A percentile compares a stretch with the other conserved stretches of the same genome.
Evolutionary conservation across 2,888 invertebrate genomes (phyloP).

Genomic region (Neoascia interrupta): DNA sequence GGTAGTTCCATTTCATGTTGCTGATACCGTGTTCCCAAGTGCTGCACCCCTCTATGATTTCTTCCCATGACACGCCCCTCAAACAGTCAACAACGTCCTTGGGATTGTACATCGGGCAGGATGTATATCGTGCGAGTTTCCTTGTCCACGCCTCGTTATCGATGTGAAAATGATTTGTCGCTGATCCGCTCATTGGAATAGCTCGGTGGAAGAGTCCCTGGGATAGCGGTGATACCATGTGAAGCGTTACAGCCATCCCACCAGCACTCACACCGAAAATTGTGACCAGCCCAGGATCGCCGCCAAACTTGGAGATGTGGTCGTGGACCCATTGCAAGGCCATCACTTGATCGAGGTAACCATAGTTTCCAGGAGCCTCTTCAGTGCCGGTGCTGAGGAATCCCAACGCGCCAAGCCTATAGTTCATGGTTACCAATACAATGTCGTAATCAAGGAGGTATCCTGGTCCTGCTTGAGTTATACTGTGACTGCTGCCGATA

Average conservation of each 20-base stretch:
- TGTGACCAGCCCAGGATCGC: slow-evolving; percentile 83
- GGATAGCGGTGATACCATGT: slow-evolving; percentile 83
- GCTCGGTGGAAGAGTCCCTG: slow-evolving; percentile 85
- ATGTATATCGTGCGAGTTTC: slow-evolving; percentile 82
- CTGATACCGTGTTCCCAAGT: slow-evolving; percentile 73
- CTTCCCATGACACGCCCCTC: slow-evolving; percentile 71
- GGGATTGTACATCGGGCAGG: slow-evolving; percentile 82
- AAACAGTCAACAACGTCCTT: slow-evolving; percentile 82
- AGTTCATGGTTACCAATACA: slow-evolving; percentile 76
- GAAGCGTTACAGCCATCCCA: slow-evolving; percentile 80
- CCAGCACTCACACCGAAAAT: slow-evolving; percentile 83
- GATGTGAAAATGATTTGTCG: slow-evolving; percentile 80
- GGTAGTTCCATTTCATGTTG: slow-evolving; percentile 77
- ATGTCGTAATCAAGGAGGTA: slow-evolving; percentile 76
- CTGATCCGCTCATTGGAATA: slow-evolving; percentile 84
- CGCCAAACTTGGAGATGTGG: slow-evolving; percentile 84
- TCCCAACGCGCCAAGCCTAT: slow-evolving; percentile 79
- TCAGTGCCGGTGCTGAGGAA: slow-evolving; percentile 83
- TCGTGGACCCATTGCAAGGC: slow-evolving; percentile 84
- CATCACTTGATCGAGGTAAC: slow-evolving; percentile 84
- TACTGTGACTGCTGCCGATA: slow-evolving; percentile 74
- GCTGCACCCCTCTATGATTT: slow-evolving; percentile 70
- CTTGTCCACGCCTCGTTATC: slow-evolving; percentile 81
- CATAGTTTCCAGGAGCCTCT: slow-evolving; percentile 84
- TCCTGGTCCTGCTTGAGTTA: slow-evolving; percentile 73